A percentile compares a stretch with the other conserved stretches of the same genome.
These are phyloP conservation scores for Pitangus sulphuratus DNA, from an alignment of 2,797 vertebrate genomes.

Conservation along the genomic window DNA sequence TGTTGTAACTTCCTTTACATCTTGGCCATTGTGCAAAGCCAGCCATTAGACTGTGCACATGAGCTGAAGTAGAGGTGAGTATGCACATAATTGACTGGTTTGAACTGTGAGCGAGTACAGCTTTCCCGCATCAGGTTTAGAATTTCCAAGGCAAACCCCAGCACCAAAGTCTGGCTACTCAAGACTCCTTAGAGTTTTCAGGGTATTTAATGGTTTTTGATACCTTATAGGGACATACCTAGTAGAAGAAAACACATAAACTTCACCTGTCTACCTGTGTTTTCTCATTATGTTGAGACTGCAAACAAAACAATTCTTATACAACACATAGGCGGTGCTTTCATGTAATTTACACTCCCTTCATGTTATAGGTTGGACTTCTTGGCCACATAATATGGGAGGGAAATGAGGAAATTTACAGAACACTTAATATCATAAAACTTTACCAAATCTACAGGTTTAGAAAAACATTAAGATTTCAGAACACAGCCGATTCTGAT, in stretches of 20 bases:
- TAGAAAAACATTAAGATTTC: background rate
- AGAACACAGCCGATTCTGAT: background rate
- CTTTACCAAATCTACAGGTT: background rate
- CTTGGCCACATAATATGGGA: background rate
- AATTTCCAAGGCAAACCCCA: background rate
- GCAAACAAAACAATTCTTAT: background rate
- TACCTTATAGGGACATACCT: background rate
- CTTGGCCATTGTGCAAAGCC: background rate
- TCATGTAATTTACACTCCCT: background rate
- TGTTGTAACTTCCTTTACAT: background rate
- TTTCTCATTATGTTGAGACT: background rate
- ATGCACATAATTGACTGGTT: background rate
- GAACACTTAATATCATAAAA: background rate
- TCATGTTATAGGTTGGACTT: background rate
- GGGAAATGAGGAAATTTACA: background rate
- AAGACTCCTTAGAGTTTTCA: background rate
- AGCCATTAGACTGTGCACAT: rapidly evolving
- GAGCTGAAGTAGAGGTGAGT: background rate
- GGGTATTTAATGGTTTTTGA: background rate
- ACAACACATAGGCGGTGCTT: background rate
- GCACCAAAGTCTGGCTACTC: background rate
- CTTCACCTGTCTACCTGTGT: background rate
- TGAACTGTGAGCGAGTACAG: rapidly evolving
- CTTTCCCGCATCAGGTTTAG: background rate
- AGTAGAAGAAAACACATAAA: background rate